Evolutionary conservation across 2,888 invertebrate genomes (phyloP).

Genomic region (Machimus rusticus): DNA sequence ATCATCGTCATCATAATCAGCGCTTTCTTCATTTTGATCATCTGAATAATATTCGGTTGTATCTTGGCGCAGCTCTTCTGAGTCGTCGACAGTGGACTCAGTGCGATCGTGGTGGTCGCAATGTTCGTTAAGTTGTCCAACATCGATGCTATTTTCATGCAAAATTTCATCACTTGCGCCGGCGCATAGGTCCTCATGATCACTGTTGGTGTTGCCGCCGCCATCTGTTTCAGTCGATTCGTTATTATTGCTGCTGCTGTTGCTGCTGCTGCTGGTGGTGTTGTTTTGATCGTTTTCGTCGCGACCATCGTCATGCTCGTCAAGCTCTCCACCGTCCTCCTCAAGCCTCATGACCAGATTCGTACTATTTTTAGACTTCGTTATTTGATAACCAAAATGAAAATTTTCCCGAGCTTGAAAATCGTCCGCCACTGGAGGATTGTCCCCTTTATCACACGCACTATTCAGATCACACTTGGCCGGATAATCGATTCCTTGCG

Average conservation of each 20-base stretch:
- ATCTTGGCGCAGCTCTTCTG: background rate
- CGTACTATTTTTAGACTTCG: constrained; percentile 59
- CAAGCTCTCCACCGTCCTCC: background rate
- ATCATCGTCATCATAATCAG: constrained; percentile 12
- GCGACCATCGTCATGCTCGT: constrained; percentile 1
- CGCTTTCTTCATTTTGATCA: background rate
- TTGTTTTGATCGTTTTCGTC: constrained; percentile 2
- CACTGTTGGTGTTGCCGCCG: background rate
- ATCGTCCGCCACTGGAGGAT: background rate
- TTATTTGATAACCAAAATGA: constrained; percentile 58
- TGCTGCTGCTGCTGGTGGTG: background rate
- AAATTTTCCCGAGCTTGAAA: constrained; percentile 44
- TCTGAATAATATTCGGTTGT: background rate
- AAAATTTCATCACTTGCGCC: constrained; percentile 34
- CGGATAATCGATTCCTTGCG: background rate
- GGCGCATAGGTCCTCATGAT: constrained; percentile 24
- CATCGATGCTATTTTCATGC: constrained; percentile 42
- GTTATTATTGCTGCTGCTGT: constrained; percentile 6
- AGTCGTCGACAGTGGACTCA: background rate
- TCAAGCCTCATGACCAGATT: constrained; percentile 45
- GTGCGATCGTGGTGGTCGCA: background rate
- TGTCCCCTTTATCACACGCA: background rate
- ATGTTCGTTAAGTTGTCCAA: constrained; percentile 2
- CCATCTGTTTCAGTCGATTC: background rate
- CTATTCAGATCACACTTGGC: background rate